Conservation (phyloP, 2,113 vertebrate genomes). For the Salvelinus fontinalis region DNA sequence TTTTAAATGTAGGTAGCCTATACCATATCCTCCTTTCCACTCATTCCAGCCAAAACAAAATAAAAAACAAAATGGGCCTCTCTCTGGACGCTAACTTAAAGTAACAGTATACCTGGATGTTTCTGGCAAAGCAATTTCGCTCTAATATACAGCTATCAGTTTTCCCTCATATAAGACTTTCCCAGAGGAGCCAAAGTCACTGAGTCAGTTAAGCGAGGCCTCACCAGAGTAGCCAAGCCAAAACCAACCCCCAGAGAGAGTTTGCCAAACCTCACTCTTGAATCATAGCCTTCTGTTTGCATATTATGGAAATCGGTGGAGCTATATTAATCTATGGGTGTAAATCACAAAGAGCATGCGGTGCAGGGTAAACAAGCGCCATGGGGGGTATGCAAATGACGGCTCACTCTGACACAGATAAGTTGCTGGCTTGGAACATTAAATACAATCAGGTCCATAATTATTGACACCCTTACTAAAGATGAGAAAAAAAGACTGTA, state of each 20-base stretch:
- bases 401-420: no score
- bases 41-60: neutral
- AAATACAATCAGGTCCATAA: no score
- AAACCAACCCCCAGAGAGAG: slow-evolving; percentile 19
- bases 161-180: neutral
- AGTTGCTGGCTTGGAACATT: no score
- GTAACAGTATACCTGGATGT: neutral
- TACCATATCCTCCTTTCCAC: neutral
- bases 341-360: slow-evolving; percentile 27
- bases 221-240: neutral
- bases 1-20: neutral
- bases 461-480: no score
- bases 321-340: slow-evolving; percentile 32
- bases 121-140: neutral
- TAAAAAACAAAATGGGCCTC: neutral
- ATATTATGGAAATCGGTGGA: slow-evolving; percentile 53
- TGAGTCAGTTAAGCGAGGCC: slow-evolving; percentile 37
- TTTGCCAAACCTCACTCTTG: slow-evolving; percentile 46
- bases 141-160: neutral
- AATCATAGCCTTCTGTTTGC: slow-evolving; percentile 56
- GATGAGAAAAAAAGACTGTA: no score
- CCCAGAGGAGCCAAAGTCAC: slow-evolving; percentile 8
- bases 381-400: slow-evolving; percentile 4
- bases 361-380: neutral
- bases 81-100: neutral